Conservation (phyloP, 64 coral and sea anemone genomes). For the Orbicella faveolata region DNA sequence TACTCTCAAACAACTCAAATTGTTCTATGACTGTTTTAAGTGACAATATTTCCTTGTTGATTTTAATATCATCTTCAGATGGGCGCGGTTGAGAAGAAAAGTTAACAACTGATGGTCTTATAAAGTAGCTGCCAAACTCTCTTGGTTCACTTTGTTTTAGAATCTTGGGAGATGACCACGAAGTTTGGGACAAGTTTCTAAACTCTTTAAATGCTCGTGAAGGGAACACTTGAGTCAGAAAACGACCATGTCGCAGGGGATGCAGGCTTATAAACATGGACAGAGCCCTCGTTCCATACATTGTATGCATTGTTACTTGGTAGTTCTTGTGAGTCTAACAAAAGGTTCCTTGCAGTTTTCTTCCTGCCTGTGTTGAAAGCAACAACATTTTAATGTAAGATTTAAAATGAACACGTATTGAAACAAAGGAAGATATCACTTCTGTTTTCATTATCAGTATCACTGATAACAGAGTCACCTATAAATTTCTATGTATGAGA, state of each 20-base stretch:
- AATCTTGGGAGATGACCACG: background rate
- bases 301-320: background rate
- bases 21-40: background rate
- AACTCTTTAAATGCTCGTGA: background rate
- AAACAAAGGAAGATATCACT: too few relatives aligned
- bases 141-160: background rate
- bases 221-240: background rate
- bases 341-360: too few relatives aligned
- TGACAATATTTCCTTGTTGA: background rate
- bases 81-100: background rate
- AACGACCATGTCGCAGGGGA: background rate
- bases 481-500: too few relatives aligned
- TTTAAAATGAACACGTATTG: too few relatives aligned
- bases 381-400: too few relatives aligned
- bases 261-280: background rate
- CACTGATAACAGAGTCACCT: too few relatives aligned
- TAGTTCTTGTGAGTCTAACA: too few relatives aligned
- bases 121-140: background rate
- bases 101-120: background rate
- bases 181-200: background rate
- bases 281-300: background rate
- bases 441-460: too few relatives aligned
- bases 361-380: too few relatives aligned
- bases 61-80: background rate
- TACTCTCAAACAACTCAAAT: slow-evolving; percentile 2